Percentiles rank a stretch among this genome's conserved stretches.
Evolutionary conservation across 2,797 vertebrate genomes (phyloP).

Genomic region (Poeciliopsis infans): DNA sequence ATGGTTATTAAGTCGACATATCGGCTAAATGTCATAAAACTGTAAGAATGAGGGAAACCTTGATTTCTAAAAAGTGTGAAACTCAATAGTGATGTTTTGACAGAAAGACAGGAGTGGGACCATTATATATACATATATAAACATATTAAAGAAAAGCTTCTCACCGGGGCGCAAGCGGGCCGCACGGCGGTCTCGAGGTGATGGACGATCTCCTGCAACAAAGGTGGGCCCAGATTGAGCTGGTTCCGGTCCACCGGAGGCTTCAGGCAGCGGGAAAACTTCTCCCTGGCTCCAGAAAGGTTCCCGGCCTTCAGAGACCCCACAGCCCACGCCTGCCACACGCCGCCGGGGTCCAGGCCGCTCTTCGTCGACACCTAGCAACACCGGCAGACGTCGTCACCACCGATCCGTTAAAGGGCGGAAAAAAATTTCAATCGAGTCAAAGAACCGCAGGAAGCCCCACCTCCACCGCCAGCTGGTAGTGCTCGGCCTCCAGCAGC

Average conservation of each 20-base stretch:
- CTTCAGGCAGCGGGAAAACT: constrained; percentile 91
- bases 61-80: background rate
- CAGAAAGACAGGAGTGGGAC: background rate
- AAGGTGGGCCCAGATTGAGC: constrained; percentile 83
- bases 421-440: background rate
- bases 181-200: constrained; percentile 88
- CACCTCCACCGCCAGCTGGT: constrained; percentile 96
- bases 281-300: constrained; percentile 88
- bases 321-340: constrained; percentile 98
- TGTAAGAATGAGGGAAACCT: background rate
- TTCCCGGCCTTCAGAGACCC: constrained; percentile 92
- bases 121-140: background rate
- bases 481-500: constrained; percentile 94
- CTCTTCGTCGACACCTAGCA: constrained; percentile 95
- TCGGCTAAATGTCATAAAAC: too few relatives aligned
- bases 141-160: constrained; percentile 13
- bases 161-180: constrained; percentile 81
- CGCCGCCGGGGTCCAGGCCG: constrained; percentile 91
- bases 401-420: background rate
- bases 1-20: too few relatives aligned
- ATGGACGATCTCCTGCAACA: constrained; percentile 92
- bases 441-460: constrained; percentile 11
- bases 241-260: constrained; percentile 92
- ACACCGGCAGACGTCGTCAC: background rate
- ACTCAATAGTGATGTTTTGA: background rate